Conservation (phyloP, 2,797 vertebrate species). For the Argentina silus region DNA sequence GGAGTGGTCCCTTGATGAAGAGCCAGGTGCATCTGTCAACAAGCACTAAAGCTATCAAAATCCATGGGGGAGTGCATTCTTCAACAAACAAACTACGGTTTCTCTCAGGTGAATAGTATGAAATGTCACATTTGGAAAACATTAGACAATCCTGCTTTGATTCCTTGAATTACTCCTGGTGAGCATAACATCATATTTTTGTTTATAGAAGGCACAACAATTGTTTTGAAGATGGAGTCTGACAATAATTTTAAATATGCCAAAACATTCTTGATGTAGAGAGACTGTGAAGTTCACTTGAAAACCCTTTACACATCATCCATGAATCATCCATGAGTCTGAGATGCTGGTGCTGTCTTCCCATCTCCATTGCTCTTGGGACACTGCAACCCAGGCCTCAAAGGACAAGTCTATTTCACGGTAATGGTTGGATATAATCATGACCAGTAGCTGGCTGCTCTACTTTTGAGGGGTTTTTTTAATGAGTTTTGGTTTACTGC, state of each 20-base stretch:
- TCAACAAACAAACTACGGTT: not conserved
- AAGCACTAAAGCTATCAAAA: conserved; percentile 4
- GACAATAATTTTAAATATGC: too few species aligned
- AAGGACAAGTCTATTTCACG: too few species aligned
- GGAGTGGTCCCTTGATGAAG: not conserved
- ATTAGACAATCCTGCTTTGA: not conserved
- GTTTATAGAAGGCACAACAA: too few species aligned
- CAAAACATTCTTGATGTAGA: too few species aligned
- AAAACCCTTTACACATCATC: too few species aligned
- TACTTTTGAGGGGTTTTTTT: not conserved
- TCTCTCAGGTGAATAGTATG: not conserved
- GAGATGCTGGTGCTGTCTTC: not conserved
- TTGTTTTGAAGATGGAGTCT: too few species aligned
- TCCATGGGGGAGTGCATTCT: not conserved
- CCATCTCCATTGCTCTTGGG: not conserved
- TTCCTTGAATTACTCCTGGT: not conserved
- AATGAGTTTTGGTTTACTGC: conserved; percentile 36
- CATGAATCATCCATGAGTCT: not conserved
- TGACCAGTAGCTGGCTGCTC: not conserved
- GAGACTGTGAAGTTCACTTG: too few species aligned
- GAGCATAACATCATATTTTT: not conserved
- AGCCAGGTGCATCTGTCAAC: conserved; percentile 6
- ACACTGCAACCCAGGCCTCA: not conserved
- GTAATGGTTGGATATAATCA: not conserved
- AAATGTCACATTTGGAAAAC: not conserved